These are phyloP conservation scores for Phylloscopus trochilus DNA, from an alignment of 2,113 vertebrate genomes.

Conservation along the genomic window DNA sequence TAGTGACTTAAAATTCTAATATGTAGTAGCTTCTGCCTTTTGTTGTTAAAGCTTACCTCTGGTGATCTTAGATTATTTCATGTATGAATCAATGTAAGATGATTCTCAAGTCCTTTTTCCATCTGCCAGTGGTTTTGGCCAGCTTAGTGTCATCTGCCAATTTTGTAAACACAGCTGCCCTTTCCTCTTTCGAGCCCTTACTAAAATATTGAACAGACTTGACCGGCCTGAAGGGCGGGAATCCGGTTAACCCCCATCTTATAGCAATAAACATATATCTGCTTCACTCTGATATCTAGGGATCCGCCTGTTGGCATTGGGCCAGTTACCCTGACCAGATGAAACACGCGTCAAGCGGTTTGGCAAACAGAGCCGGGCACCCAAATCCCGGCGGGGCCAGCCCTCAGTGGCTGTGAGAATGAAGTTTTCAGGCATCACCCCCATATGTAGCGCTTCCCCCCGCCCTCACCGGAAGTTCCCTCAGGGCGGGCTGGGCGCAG, in stretches of 20 bases:
- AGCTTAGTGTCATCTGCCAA: not conserved
- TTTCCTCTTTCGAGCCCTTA: not conserved
- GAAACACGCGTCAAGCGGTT: not conserved
- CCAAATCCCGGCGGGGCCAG: too few relatives aligned
- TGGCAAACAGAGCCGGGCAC: not conserved
- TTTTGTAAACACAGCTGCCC: not conserved
- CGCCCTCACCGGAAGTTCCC: not conserved
- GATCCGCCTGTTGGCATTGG: not conserved
- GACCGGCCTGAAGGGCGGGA: not conserved
- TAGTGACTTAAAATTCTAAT: not conserved
- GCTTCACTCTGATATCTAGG: not conserved
- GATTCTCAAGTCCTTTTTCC: not conserved
- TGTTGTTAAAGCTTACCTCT: not conserved
- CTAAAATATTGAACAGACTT: not conserved
- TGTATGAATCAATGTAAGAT: not conserved
- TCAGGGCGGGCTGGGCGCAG: rapidly evolving
- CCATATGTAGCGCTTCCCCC: rapidly evolving
- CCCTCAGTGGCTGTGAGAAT: rapidly evolving
- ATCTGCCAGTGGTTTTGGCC: not conserved
- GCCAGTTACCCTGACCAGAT: not conserved
- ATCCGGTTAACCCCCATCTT: not conserved
- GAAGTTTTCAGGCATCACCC: rapidly evolving
- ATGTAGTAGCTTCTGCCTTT: not conserved
- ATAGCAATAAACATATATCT: not conserved
- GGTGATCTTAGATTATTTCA: not conserved